These are phyloP conservation scores for Rhyzopertha dominica DNA, from an alignment of 1,140 invertebrate species.

Conservation along the genomic window DNA sequence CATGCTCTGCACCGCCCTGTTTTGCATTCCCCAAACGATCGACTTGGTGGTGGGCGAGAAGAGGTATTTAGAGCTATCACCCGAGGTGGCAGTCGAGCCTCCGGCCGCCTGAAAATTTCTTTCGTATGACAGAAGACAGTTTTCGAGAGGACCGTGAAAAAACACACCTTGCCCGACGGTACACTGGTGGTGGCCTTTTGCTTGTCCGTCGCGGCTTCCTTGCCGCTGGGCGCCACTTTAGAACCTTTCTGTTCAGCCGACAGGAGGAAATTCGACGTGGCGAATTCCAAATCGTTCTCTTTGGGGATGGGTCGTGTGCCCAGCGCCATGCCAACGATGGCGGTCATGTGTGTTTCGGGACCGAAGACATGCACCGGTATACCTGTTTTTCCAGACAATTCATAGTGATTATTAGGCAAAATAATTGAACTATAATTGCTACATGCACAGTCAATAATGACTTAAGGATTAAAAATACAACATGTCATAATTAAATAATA, in stretches of 20 bases:
- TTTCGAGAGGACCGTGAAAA: no score
- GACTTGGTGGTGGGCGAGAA: conserved; percentile 85
- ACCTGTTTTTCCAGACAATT: no score
- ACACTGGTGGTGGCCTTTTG: conserved; percentile 12
- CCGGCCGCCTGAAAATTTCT: no score
- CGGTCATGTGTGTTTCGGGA: conserved; percentile 99
- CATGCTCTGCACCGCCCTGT: conserved; percentile 95
- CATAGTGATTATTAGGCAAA: no score
- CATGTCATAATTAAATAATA: no score
- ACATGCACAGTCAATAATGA: no score
- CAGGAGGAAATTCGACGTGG: conserved; percentile 92
- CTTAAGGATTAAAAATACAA: no score
- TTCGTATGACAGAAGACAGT: no score
- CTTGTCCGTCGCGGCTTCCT: conserved; percentile 13
- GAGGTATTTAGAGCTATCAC: no score
- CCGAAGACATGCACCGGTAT: conserved; percentile 96
- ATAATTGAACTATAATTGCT: no score
- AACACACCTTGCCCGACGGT: no score
- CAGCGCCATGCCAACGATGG: conserved; percentile 96
- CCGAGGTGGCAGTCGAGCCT: no score
- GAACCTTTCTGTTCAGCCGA: conserved; percentile 64
- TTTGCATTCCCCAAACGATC: conserved; percentile 99
- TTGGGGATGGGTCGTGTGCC: conserved; percentile 83
- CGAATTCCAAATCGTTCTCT: conserved; percentile 56
- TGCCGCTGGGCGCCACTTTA: conserved; percentile 29